Evolutionary conservation across 2,797 vertebrate genomes (phyloP).

Genomic region (Betta splendens): DNA sequence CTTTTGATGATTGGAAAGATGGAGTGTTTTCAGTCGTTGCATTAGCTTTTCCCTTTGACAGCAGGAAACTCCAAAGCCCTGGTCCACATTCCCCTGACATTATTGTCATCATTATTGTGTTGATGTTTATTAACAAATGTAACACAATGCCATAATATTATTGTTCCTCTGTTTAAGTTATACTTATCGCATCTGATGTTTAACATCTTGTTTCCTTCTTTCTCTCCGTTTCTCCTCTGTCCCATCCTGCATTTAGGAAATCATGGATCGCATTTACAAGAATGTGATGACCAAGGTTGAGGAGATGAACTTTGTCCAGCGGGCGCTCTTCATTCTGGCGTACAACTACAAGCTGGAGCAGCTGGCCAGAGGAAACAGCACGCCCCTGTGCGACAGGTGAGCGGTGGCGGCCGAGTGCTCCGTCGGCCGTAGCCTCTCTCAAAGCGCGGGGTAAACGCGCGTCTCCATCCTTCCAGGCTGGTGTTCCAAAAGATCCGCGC

Average conservation of each 20-base stretch:
- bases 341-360: slow-evolving; percentile 99
- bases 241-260: slow-evolving; percentile 83
- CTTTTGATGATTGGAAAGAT: slow-evolving; percentile 30
- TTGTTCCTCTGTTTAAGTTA: slow-evolving; percentile 3
- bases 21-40: slow-evolving; percentile 12
- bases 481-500: slow-evolving; percentile 90
- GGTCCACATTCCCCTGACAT: too few species aligned
- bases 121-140: too few species aligned
- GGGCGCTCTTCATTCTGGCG: slow-evolving; percentile 89
- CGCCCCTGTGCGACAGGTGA: slow-evolving; percentile 91
- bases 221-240: neutral
- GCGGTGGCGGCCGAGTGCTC: too few species aligned
- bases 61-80: too few species aligned
- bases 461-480: slow-evolving; percentile 70
- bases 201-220: neutral
- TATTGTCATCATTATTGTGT: too few species aligned
- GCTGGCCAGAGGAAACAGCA: slow-evolving; percentile 86
- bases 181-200: neutral
- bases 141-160: too few species aligned
- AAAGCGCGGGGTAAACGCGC: too few species aligned
- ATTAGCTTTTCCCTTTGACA: slow-evolving; percentile 2
- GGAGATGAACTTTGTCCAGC: slow-evolving; percentile 89
- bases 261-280: slow-evolving; percentile 98
- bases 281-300: slow-evolving; percentile 94
- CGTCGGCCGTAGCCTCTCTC: too few species aligned